These are phyloP conservation scores for Phrynosoma blainvillii DNA, from an alignment of 2,113 vertebrate species.

Conservation along the genomic window DNA sequence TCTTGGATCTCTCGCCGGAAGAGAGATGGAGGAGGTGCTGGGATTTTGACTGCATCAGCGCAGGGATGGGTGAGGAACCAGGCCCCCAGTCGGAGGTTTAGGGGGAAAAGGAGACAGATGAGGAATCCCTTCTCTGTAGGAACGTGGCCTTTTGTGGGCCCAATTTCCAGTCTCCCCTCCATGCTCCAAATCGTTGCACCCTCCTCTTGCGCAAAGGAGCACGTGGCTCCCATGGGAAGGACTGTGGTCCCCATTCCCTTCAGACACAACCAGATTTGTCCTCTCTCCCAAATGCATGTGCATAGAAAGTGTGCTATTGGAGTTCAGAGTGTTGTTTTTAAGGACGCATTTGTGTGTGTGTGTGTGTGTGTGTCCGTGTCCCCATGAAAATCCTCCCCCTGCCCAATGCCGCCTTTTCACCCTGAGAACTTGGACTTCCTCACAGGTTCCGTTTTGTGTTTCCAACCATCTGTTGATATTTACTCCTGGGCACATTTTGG, in stretches of 20 bases:
- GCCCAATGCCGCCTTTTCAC: no score
- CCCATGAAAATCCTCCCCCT: no score
- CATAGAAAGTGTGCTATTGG: not conserved
- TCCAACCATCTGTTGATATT: slow-evolving; percentile 17
- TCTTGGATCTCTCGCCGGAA: not conserved
- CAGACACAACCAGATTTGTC: no score
- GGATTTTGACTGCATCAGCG: not conserved
- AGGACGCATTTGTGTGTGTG: not conserved
- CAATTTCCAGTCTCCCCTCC: no score
- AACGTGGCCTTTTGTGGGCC: no score
- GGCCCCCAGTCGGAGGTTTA: no score
- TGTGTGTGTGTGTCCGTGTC: fast-evolving
- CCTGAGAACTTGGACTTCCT: not conserved
- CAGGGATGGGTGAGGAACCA: no score
- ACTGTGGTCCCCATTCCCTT: not conserved
- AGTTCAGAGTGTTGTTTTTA: not conserved
- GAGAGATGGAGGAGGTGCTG: not conserved
- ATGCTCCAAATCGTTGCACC: no score
- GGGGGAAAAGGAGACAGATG: not conserved
- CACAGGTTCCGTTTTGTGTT: not conserved
- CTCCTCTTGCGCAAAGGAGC: no score
- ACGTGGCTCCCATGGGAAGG: no score
- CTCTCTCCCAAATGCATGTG: no score
- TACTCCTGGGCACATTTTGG: not conserved
- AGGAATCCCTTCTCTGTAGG: no score